Base-by-base conservation (phyloP, 2,797 vertebrate genomes). In the Clarias fuscus region DNA sequence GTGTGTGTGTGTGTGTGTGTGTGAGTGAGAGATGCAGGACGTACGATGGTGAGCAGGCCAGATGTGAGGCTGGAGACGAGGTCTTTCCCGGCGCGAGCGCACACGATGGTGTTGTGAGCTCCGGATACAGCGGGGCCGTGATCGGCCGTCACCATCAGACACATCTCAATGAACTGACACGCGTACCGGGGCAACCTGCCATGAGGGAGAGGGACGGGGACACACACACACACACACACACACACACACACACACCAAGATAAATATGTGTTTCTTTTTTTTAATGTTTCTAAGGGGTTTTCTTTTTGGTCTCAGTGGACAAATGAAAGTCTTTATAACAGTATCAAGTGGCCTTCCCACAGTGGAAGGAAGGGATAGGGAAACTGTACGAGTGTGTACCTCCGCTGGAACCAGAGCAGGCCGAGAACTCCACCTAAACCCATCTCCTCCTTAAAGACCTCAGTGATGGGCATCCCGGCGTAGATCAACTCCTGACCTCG, bases 131-230 rank as follows among this genome's bases (percentile, higher is more conserved):
- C 98, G 0, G 98, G 98, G 0, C 98, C 98, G 0, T 99, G 98
- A 90, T 99, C 98, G 0, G 98, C 98, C 0, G 98, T 99, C 88
- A 99, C 98, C 98, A 99, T 99, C 86, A 99, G 93, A 88, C 98
- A 99, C 98, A 99, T 99, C 95, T 99, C 98, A 0, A 99, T 98
- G 92, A 99, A 99, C 93, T 99, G 97, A 92, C 98, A 99, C 85
- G 98, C 97, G 0, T 99, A 99, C 79, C 95, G 96, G 0, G 98
- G 98, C 68, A 99, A 92, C 94, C 98, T 99, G 89, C 10, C 77
- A 3, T 79, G 40, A 71, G 1, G 2, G 7, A 43, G 15, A 71
- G 15, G 17, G 18, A 13, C 24, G 56, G 13, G 27, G 5, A 14
- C 17, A 48, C 7, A 56, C 61, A 79, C 30, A n/a, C 78, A 65